phyloP scores from a whole-genome alignment of 2,888 invertebrate species.

The Dryobotodes eremita region DNA sequence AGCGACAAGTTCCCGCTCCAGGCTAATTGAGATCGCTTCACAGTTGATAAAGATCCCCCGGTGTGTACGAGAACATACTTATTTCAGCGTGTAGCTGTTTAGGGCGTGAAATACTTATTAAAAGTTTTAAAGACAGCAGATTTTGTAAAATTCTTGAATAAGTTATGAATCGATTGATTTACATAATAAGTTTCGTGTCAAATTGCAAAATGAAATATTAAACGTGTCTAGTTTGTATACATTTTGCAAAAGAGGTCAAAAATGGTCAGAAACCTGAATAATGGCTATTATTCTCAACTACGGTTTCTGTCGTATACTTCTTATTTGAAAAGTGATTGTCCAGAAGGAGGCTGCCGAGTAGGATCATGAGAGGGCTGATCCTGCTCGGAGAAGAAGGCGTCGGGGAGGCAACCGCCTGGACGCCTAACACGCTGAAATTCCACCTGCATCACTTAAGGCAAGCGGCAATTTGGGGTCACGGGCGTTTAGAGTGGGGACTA shows the following conservation, averaged over 20 bases:
- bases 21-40: slow-evolving; percentile 69
- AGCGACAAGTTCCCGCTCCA: slow-evolving; percentile 64
- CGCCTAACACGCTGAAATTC: too few relatives aligned
- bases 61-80: slow-evolving; percentile 44
- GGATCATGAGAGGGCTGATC: too few relatives aligned
- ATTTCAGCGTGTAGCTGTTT: slow-evolving; percentile 30
- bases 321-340: background rate
- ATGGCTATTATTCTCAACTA: too few relatives aligned
- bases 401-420: too few relatives aligned
- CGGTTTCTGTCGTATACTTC: background rate
- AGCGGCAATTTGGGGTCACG: too few relatives aligned
- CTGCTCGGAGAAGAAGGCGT: too few relatives aligned
- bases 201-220: background rate
- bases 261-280: background rate
- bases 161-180: slow-evolving; percentile 15
- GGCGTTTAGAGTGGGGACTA: too few relatives aligned
- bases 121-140: slow-evolving; percentile 1
- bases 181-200: background rate
- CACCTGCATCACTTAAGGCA: too few relatives aligned
- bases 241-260: background rate
- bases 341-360: too few relatives aligned
- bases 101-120: slow-evolving; percentile 24
- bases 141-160: background rate
- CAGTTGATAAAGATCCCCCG: slow-evolving; percentile 64
- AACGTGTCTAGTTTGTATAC: background rate